phyloP scores from a whole-genome alignment of 2,888 invertebrate species.

The Phortica magna region DNA sequence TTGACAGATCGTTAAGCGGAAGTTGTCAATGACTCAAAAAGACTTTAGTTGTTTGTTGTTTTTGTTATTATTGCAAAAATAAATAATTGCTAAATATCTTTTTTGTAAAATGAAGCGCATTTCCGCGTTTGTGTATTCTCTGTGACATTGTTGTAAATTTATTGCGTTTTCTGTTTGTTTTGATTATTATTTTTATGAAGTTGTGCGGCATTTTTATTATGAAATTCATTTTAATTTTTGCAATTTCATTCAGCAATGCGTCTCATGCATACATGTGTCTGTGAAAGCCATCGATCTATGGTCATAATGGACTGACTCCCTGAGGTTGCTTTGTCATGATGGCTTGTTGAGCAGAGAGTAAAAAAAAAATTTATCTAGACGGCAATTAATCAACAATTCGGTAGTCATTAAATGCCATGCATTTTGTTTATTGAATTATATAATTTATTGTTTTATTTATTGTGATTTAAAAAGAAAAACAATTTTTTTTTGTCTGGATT shows the following conservation, averaged over 20 bases:
- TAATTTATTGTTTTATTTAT: slow-evolving; percentile 33
- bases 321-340: background rate
- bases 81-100: slow-evolving; percentile 21
- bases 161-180: slow-evolving; percentile 13
- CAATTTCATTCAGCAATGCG: background rate
- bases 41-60: slow-evolving; percentile 13
- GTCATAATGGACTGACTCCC: background rate
- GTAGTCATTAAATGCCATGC: slow-evolving; percentile 26
- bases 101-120: slow-evolving; percentile 18
- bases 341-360: background rate
- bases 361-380: slow-evolving; percentile 56
- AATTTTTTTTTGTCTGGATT: background rate
- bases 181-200: slow-evolving; percentile 10
- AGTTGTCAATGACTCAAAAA: slow-evolving; percentile 28
- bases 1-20: slow-evolving; percentile 25
- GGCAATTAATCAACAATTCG: slow-evolving; percentile 57
- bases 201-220: background rate
- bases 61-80: slow-evolving; percentile 10
- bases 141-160: slow-evolving; percentile 25
- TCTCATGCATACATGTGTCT: background rate
- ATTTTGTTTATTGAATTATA: slow-evolving; percentile 32
- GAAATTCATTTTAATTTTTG: background rate
- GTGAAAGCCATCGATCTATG: background rate
- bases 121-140: slow-evolving; percentile 12
- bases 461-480: background rate